phyloP scores from a whole-genome alignment of 2,888 invertebrate genomes.

The Rugalucina vietnamica region DNA sequence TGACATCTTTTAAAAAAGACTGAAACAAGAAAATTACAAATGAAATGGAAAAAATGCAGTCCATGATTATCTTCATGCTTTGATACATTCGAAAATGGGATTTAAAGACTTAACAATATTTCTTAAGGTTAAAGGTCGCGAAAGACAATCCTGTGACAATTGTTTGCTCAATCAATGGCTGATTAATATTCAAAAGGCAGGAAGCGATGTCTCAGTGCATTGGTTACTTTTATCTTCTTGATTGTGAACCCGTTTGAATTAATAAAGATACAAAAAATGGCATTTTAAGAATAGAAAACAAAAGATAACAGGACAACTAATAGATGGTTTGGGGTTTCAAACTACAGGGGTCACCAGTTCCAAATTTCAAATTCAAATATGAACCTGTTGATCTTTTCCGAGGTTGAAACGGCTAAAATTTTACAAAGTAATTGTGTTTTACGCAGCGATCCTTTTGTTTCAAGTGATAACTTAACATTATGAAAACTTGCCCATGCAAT shows the following conservation, averaged over 20 bases:
- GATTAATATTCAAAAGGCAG: neutral
- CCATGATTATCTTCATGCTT: neutral
- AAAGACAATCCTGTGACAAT: neutral
- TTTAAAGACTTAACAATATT: no score
- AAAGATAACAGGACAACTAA: neutral
- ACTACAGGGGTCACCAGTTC: neutral
- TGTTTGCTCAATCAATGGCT: neutral
- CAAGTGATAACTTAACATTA: no score
- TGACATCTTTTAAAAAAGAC: neutral
- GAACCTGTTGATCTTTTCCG: neutral
- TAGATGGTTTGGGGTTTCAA: slow-evolving; percentile 2
- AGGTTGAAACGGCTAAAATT: no score
- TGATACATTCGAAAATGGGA: no score
- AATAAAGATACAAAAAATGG: no score
- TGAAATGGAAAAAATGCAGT: neutral
- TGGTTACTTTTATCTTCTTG: slow-evolving; percentile 5
- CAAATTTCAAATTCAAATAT: neutral
- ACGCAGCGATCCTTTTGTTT: no score
- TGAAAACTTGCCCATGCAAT: no score
- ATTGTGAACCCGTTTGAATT: no score
- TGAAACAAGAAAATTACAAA: neutral
- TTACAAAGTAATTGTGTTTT: no score
- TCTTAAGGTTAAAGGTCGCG: neutral
- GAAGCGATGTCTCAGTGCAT: slow-evolving; percentile 5
- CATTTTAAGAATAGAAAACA: neutral